phyloP scores from a whole-genome alignment of 2,797 vertebrate genomes.

The Nyctibius grandis region DNA sequence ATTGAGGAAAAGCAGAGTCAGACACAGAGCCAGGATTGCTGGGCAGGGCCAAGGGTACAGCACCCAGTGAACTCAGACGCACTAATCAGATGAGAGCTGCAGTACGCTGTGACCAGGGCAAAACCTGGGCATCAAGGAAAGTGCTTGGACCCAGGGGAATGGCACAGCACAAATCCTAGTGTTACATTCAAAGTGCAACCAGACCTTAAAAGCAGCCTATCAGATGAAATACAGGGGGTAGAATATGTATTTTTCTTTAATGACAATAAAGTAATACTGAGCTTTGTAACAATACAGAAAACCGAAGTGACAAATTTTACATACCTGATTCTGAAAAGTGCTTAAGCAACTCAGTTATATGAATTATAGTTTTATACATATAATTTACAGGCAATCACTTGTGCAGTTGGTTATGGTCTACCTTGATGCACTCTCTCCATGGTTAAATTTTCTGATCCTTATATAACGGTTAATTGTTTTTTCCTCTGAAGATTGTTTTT shows the following conservation, averaged over 20 bases:
- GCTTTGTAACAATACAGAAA: background rate
- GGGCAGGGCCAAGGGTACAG: background rate
- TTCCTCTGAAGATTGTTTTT: background rate
- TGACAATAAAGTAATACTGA: background rate
- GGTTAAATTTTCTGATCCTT: background rate
- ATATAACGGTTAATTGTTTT: background rate
- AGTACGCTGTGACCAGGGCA: no score
- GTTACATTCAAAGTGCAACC: background rate
- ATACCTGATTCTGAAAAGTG: background rate
- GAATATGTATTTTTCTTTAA: background rate
- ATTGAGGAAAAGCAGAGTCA: background rate
- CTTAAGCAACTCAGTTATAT: background rate
- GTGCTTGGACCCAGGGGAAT: no score
- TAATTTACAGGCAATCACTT: background rate
- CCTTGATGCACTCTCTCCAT: background rate
- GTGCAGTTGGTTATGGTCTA: background rate
- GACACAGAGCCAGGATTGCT: background rate
- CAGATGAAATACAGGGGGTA: background rate
- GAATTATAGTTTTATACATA: background rate
- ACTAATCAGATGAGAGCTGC: background rate
- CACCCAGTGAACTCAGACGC: background rate
- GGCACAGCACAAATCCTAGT: background rate
- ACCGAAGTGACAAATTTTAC: background rate
- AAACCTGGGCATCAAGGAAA: fast-evolving
- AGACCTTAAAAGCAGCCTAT: background rate